Evolutionary conservation across 2,797 vertebrate genomes (phyloP).

Genomic region (Chromis chromis): DNA sequence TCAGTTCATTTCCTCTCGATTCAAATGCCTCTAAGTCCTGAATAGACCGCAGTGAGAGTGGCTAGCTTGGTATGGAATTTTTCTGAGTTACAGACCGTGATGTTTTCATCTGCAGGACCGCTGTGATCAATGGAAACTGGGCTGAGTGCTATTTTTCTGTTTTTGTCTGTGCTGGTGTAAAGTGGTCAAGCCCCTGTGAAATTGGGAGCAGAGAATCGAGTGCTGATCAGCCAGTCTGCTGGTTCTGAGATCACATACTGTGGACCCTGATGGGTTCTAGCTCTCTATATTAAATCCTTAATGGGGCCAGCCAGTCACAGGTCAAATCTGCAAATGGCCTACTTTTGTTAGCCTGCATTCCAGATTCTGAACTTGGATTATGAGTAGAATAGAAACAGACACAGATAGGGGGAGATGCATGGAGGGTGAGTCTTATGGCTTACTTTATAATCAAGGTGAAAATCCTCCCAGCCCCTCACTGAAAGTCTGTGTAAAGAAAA

Average conservation of each 20-base stretch:
- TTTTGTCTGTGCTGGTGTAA: slow-evolving; percentile 11
- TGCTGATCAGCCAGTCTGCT: slow-evolving; percentile 32
- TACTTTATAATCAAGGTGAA: too few species aligned
- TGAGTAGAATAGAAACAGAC: background rate
- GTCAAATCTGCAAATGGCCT: slow-evolving; percentile 13
- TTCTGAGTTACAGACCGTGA: slow-evolving; percentile 26
- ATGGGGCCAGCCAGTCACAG: background rate
- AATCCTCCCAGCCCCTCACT: too few species aligned
- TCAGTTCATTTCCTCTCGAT: slow-evolving; percentile 37
- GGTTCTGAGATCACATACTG: slow-evolving; percentile 3
- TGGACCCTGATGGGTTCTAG: background rate
- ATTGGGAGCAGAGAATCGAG: slow-evolving; percentile 62
- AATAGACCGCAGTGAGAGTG: background rate
- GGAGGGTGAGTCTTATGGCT: too few species aligned
- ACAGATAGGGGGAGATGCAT: background rate
- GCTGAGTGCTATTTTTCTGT: slow-evolving; percentile 34
- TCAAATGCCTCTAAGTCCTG: slow-evolving; percentile 3
- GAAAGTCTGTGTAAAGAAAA: too few species aligned
- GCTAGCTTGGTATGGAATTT: slow-evolving; percentile 13
- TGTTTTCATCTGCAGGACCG: slow-evolving; percentile 51
- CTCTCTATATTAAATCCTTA: slow-evolving; percentile 9
- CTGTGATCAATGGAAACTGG: slow-evolving; percentile 52
- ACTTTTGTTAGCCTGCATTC: background rate
- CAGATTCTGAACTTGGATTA: background rate
- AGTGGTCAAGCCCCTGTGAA: slow-evolving; percentile 64